phyloP scores from a whole-genome alignment of 2,797 vertebrate genomes.

The Antennarius maculatus region DNA sequence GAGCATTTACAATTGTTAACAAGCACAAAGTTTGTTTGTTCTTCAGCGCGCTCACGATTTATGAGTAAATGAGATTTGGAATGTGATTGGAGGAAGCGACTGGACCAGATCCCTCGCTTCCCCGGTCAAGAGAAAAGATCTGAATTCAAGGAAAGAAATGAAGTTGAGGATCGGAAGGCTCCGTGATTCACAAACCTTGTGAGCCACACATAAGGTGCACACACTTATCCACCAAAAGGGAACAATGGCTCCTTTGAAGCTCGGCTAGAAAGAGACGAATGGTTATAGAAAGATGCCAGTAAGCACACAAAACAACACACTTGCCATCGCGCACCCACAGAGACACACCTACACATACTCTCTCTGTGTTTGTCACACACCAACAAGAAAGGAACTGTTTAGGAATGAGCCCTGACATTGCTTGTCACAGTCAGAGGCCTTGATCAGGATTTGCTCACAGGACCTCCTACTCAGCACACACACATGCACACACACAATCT shows the following conservation, averaged over 20 bases:
- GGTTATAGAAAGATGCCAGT: constrained; percentile 47
- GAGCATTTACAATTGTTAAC: not conserved
- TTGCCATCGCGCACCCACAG: constrained; percentile 36
- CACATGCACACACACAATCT: constrained; percentile 44
- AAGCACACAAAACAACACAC: constrained; percentile 38
- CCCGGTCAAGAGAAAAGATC: too few relatives aligned
- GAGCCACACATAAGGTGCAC: not conserved
- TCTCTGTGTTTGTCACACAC: constrained; percentile 23
- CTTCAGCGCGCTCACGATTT: not conserved
- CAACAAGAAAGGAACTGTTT: constrained; percentile 68
- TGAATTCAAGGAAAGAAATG: too few relatives aligned
- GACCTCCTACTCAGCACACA: constrained; percentile 74
- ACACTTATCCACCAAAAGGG: constrained; percentile 14
- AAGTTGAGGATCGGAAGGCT: not conserved
- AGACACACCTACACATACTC: constrained; percentile 45
- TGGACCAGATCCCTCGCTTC: too few relatives aligned
- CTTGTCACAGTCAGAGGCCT: constrained; percentile 77
- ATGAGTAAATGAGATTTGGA: not conserved
- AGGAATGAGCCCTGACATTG: constrained; percentile 71
- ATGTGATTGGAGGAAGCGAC: too few relatives aligned
- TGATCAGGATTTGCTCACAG: constrained; percentile 75
- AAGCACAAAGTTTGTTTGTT: not conserved
- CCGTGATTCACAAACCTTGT: constrained; percentile 21
- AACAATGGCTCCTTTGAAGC: constrained; percentile 64
- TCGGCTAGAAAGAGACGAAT: constrained; percentile 39